Conservation (phyloP, 37 sponge, comb jelly and placozoan genomes). For the Bolinopsis microptera region DNA sequence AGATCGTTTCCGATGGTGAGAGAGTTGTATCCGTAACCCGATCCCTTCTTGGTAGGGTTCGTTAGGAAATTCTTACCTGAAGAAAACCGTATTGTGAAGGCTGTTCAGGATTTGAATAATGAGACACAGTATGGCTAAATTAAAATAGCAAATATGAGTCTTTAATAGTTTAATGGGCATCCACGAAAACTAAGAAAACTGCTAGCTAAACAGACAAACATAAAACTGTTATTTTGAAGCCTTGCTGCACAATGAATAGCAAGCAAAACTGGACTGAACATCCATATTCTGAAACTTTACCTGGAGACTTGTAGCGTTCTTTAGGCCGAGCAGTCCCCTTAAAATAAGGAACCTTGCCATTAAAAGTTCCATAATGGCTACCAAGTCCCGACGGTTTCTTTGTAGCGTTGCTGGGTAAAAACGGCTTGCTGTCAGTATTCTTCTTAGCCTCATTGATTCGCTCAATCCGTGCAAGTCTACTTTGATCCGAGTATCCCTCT, state of each 20-base stretch:
- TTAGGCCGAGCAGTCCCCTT: conserved; percentile 72
- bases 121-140: background rate
- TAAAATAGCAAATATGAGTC: no score
- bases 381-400: conserved; percentile 87
- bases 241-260: no score
- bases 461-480: conserved; percentile 72
- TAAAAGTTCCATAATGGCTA: conserved; percentile 81
- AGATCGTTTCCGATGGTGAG: conserved; percentile 7
- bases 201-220: no score
- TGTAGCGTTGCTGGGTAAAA: conserved; percentile 71
- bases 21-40: conserved; percentile 86
- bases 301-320: conserved; percentile 73
- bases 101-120: background rate
- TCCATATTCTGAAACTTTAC: no score
- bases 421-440: conserved; percentile 74
- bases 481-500: conserved; percentile 86
- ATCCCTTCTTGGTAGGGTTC: conserved; percentile 89
- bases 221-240: no score
- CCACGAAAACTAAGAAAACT: no score
- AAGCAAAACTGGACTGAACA: no score
- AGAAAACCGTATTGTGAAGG: background rate
- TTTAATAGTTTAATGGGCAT: no score
- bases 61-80: conserved; percentile 80
- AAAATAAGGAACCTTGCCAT: conserved; percentile 72
- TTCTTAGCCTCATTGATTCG: conserved; percentile 75